Evolutionary conservation across 2,888 invertebrate species (phyloP).

Genomic region (Epinotia brunnichana): DNA sequence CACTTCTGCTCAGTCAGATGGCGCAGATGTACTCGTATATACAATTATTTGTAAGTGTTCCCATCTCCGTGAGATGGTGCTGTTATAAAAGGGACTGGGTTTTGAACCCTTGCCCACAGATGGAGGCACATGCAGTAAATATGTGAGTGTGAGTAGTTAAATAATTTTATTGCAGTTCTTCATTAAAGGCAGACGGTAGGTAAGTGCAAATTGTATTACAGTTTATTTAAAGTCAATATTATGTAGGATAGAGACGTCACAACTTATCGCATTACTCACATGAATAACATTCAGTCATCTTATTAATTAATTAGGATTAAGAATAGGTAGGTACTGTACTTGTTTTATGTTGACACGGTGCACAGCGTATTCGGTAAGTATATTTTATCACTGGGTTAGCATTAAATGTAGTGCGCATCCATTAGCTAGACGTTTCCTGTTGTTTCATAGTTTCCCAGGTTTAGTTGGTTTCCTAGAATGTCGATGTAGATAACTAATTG

Average conservation of each 20-base stretch:
- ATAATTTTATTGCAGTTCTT: slow-evolving; percentile 29
- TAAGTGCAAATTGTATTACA: slow-evolving; percentile 11
- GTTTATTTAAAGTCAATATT: not conserved
- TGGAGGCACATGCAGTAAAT: slow-evolving; percentile 61
- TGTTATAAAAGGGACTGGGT: slow-evolving; percentile 46
- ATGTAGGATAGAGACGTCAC: not conserved
- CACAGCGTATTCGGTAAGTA: not conserved
- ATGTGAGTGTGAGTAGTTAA: slow-evolving; percentile 52
- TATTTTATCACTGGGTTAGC: not conserved
- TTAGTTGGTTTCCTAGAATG: slow-evolving; percentile 31
- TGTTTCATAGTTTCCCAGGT: slow-evolving; percentile 28
- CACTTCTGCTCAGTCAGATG: slow-evolving; percentile 65
- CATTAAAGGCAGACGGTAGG: slow-evolving; percentile 30
- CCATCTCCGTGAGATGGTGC: slow-evolving; percentile 67
- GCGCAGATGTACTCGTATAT: slow-evolving; percentile 59
- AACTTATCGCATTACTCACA: not conserved
- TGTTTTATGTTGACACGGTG: not conserved
- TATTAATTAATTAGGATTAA: slow-evolving; percentile 10
- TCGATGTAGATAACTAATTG: slow-evolving; percentile 41
- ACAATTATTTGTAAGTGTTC: slow-evolving; percentile 54
- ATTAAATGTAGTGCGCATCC: not conserved
- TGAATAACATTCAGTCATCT: not conserved
- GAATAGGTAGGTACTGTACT: not conserved
- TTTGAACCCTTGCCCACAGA: slow-evolving; percentile 52
- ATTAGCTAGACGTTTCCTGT: slow-evolving; percentile 15